These are phyloP conservation scores for Bombyx huttoni DNA, from an alignment of 2,888 invertebrate species.

Conservation along the genomic window DNA sequence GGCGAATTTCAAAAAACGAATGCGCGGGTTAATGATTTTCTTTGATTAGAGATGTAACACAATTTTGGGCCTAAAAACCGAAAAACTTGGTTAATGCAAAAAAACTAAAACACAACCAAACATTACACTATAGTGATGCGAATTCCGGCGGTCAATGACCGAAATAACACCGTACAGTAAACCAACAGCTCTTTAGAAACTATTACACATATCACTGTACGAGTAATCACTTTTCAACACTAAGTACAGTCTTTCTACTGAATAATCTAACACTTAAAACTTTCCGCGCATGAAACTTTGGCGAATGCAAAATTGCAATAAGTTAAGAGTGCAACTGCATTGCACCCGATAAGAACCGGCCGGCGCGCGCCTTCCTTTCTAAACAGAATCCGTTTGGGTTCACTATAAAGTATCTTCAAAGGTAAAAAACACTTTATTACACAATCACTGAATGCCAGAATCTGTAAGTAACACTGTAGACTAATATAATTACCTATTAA, in stretches of 20 bases:
- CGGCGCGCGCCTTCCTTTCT: conserved; percentile 66
- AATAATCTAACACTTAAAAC: conserved; percentile 54
- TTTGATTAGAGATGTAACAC: conserved; percentile 53
- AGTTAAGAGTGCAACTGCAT: conserved; percentile 73
- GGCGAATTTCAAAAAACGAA: conserved; percentile 67
- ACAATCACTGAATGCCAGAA: conserved; percentile 47
- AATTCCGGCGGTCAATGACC: conserved; percentile 72
- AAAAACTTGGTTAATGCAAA: conserved; percentile 50
- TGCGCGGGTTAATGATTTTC: conserved; percentile 56
- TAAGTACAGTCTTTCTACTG: conserved; percentile 38
- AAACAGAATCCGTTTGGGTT: conserved; percentile 64
- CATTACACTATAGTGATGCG: conserved; percentile 49
- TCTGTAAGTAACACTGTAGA: conserved; percentile 54
- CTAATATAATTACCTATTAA: conserved; percentile 74
- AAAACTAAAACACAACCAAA: conserved; percentile 41
- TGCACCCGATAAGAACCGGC: conserved; percentile 72
- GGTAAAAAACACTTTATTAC: conserved; percentile 48
- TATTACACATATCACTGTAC: conserved; percentile 52
- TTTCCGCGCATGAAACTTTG: conserved; percentile 67
- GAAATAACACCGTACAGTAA: conserved; percentile 66
- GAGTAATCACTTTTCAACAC: conserved; percentile 56
- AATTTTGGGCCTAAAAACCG: conserved; percentile 50
- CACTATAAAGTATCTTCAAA: conserved; percentile 35
- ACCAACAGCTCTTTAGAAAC: conserved; percentile 54
- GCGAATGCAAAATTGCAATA: conserved; percentile 70